Percentiles rank a stretch among this genome's conserved stretches.
These are phyloP conservation scores for Sebastes fasciatus DNA, from an alignment of 2,113 vertebrate genomes.

Conservation along the genomic window DNA sequence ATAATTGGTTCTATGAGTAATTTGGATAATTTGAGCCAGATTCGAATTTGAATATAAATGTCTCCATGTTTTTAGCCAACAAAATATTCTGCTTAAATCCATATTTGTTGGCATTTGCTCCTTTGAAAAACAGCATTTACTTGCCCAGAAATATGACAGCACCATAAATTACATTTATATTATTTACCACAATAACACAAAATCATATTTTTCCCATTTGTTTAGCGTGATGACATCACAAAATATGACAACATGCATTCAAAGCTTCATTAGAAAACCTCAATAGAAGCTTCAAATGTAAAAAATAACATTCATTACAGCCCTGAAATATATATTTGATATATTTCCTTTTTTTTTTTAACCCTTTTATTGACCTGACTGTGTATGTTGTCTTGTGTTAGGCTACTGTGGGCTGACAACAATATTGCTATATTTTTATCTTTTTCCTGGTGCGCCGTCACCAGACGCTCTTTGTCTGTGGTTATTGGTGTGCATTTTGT, in stretches of 20 bases:
- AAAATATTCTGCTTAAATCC: too few species aligned
- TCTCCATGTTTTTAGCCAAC: too few species aligned
- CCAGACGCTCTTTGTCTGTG: neutral
- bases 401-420: too few species aligned
- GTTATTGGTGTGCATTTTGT: neutral
- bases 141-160: too few species aligned
- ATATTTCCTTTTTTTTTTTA: neutral
- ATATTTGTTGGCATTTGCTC: too few species aligned
- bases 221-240: neutral
- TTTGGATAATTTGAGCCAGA: too few species aligned
- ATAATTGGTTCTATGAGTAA: too few species aligned
- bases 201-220: neutral
- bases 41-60: too few species aligned
- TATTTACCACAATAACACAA: neutral
- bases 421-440: neutral
- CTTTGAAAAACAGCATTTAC: too few species aligned
- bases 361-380: neutral
- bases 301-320: neutral
- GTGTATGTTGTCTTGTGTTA: neutral
- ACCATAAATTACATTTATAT: neutral
- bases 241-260: neutral
- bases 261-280: neutral
- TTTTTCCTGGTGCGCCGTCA: neutral
- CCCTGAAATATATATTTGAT: neutral
- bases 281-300: neutral